Evolutionary conservation across 2,888 invertebrate genomes (phyloP).

Genomic region (Pammene aurita): DNA sequence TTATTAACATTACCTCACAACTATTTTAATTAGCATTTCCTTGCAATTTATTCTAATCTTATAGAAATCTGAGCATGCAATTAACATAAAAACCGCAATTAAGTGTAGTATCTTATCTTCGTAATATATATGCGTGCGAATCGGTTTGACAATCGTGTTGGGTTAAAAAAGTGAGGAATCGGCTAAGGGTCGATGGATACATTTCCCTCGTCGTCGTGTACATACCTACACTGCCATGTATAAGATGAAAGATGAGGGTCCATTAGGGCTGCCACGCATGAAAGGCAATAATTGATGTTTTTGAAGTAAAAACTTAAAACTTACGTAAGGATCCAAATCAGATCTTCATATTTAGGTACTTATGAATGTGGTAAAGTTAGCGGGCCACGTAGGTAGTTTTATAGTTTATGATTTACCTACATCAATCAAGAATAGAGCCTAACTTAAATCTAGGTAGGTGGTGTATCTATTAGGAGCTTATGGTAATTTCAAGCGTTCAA

Average conservation of each 20-base stretch:
- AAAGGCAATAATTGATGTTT: not conserved
- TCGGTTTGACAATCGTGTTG: constrained; percentile 29
- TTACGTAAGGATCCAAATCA: too few relatives aligned
- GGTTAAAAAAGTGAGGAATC: constrained; percentile 43
- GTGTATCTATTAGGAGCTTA: too few relatives aligned
- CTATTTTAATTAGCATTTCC: constrained; percentile 34
- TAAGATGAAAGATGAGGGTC: constrained; percentile 39
- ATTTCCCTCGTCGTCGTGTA: constrained; percentile 50
- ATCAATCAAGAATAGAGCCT: too few relatives aligned
- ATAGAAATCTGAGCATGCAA: constrained; percentile 16
- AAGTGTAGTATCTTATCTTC: constrained; percentile 25
- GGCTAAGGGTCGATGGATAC: constrained; percentile 54
- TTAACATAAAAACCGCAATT: constrained; percentile 28
- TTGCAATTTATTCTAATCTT: constrained; percentile 16
- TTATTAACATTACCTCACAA: constrained; percentile 20
- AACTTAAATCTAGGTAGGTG: too few relatives aligned
- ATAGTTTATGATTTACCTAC: too few relatives aligned
- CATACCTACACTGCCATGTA: constrained; percentile 22
- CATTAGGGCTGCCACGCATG: constrained; percentile 26
- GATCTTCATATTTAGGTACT: too few relatives aligned
- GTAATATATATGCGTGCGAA: constrained; percentile 34
- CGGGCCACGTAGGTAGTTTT: too few relatives aligned
- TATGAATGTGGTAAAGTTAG: too few relatives aligned
- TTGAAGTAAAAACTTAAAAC: not conserved
- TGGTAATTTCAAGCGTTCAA: too few relatives aligned